These are phyloP conservation scores for Drosophila demipolita DNA, from an alignment of 2,888 invertebrate species.

Conservation along the genomic window DNA sequence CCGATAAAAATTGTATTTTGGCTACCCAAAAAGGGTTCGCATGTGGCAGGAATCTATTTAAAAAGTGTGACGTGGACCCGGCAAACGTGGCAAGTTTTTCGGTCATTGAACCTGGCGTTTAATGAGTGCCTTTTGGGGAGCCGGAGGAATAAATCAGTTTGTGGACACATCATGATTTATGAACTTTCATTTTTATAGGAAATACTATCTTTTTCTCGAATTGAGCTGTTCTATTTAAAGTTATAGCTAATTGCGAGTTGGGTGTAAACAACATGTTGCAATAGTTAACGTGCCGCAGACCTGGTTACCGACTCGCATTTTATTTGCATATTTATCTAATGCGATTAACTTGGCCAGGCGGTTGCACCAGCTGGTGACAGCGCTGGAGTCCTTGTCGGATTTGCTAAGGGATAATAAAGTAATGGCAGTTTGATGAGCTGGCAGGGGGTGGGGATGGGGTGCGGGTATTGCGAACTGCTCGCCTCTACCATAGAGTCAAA, in stretches of 20 bases:
- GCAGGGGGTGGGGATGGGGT: background rate
- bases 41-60: conserved; percentile 28
- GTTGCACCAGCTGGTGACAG: conserved; percentile 64
- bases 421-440: conserved; percentile 66
- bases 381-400: conserved; percentile 60
- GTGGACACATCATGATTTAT: conserved; percentile 56
- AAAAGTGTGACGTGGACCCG: conserved; percentile 19
- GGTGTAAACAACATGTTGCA: conserved; percentile 62
- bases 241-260: conserved; percentile 51
- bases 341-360: conserved; percentile 56
- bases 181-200: conserved; percentile 16
- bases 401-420: conserved; percentile 44
- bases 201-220: conserved; percentile 3
- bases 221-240: conserved; percentile 38
- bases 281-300: conserved; percentile 47
- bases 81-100: conserved; percentile 11
- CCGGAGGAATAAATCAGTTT: conserved; percentile 5
- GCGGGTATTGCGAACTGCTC: background rate
- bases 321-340: conserved; percentile 79
- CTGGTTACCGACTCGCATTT: conserved; percentile 51
- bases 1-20: conserved; percentile 63
- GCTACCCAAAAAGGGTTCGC: conserved; percentile 31
- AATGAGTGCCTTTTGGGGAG: conserved; percentile 25
- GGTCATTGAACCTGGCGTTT: conserved; percentile 49
- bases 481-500: conserved; percentile 46